phyloP scores from a whole-genome alignment of 2,888 invertebrate species.

The Spodoptera littoralis region DNA sequence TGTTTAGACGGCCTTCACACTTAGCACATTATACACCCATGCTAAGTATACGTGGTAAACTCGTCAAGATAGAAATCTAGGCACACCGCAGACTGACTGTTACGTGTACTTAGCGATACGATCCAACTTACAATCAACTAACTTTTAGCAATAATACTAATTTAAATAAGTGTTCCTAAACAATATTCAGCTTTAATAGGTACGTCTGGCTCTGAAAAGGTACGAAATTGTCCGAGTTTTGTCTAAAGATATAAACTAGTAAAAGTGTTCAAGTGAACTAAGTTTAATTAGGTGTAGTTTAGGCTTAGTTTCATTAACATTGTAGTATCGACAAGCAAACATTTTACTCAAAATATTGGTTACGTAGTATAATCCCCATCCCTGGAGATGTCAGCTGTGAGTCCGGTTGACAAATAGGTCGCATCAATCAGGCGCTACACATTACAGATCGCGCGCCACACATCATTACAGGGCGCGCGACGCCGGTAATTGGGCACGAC shows the following conservation, averaged over 20 bases:
- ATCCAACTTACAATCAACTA: neutral
- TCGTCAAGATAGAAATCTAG: constrained; percentile 18
- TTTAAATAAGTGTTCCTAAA: no score
- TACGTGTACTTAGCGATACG: neutral
- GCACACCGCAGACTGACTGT: neutral
- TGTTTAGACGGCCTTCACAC: constrained; percentile 23
- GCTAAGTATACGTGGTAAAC: constrained; percentile 3
- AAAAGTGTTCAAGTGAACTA: no score
- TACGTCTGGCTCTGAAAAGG: no score
- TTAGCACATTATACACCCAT: constrained; percentile 15
- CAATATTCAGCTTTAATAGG: no score
- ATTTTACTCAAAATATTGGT: no score
- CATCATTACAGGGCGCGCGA: constrained; percentile 41
- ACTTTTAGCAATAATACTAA: neutral
- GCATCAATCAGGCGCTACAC: constrained; percentile 34
- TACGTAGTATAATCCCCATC: no score
- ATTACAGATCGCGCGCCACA: constrained; percentile 43
- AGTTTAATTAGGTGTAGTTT: no score
- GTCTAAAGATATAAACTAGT: no score
- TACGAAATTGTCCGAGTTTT: no score
- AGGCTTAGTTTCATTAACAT: no score
- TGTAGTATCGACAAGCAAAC: no score
- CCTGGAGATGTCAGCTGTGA: neutral
- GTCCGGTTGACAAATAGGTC: constrained; percentile 10
- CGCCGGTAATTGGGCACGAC: constrained; percentile 46